Conservation (phyloP, 2,797 vertebrate species). For the Corythornis leucogaster region DNA sequence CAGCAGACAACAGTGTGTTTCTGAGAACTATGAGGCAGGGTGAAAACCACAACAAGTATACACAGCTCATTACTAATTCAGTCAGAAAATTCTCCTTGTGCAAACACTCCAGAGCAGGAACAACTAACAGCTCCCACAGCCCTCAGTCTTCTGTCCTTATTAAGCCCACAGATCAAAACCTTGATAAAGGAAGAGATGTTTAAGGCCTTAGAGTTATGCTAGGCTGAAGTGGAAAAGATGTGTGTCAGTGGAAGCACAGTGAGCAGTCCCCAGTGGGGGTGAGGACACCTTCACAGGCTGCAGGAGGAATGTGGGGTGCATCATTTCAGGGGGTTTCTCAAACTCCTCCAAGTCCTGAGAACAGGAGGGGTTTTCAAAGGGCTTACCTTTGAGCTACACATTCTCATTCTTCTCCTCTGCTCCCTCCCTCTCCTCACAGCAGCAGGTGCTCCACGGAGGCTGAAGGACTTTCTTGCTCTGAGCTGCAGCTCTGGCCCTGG, state of each 20-base stretch:
- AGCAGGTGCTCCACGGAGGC: background rate
- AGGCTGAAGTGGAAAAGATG: background rate
- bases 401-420: background rate
- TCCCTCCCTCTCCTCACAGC: slow-evolving; percentile 3
- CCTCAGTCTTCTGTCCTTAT: background rate
- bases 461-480: background rate
- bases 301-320: background rate
- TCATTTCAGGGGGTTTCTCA: background rate
- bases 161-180: background rate
- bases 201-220: background rate
- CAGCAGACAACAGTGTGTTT: background rate
- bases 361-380: background rate
- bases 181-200: background rate
- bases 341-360: background rate
- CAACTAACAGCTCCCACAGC: background rate
- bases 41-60: background rate
- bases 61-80: background rate
- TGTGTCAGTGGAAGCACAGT: background rate
- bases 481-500: background rate
- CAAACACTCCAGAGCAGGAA: background rate
- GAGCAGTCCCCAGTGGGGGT: too few relatives aligned
- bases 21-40: background rate
- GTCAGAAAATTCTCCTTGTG: background rate
- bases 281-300: background rate
- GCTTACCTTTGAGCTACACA: slow-evolving; percentile 19